Percentiles rank a stretch among this genome's conserved stretches.
Conservation (phyloP, 2,797 vertebrate species). For the Channallabes apus region DNA sequence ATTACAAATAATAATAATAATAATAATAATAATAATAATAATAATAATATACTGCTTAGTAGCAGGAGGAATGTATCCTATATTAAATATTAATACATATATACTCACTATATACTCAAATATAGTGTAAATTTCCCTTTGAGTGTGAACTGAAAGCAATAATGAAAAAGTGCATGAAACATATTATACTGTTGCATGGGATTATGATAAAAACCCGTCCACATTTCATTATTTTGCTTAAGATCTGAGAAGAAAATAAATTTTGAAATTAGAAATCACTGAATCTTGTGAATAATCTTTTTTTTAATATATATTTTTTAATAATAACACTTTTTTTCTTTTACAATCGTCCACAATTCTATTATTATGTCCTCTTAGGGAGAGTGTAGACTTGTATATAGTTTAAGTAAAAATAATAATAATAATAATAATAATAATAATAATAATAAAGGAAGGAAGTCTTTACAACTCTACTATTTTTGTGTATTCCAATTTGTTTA, state of each 20-base stretch:
- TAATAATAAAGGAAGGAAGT: too few species aligned
- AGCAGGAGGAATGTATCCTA: conserved; percentile 13
- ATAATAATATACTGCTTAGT: not conserved
- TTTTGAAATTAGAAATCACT: too few species aligned
- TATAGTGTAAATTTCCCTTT: conserved; percentile 47
- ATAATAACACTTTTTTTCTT: not conserved
- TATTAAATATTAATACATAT: conserved; percentile 44
- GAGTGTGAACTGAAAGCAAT: conserved; percentile 15
- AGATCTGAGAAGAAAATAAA: conserved; percentile 1
- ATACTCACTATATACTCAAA: conserved; percentile 59
- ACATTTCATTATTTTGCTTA: conserved; percentile 1
- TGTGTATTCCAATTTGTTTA: not conserved
- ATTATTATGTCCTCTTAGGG: not conserved
- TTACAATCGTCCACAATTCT: not conserved
- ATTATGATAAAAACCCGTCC: not conserved
- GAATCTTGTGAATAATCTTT: too few species aligned
- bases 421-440: not conserved
- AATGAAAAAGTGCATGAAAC: conserved; percentile 30
- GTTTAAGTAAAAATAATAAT: not conserved
- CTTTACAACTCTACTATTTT: not conserved
- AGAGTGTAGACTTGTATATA: not conserved
- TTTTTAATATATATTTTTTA: too few species aligned
- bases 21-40: conserved; percentile 22
- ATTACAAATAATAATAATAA: conserved; percentile 11
- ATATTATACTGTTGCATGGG: not conserved